phyloP scores from a whole-genome alignment of 2,113 vertebrate species.

The Pygathrix nemaeus region DNA sequence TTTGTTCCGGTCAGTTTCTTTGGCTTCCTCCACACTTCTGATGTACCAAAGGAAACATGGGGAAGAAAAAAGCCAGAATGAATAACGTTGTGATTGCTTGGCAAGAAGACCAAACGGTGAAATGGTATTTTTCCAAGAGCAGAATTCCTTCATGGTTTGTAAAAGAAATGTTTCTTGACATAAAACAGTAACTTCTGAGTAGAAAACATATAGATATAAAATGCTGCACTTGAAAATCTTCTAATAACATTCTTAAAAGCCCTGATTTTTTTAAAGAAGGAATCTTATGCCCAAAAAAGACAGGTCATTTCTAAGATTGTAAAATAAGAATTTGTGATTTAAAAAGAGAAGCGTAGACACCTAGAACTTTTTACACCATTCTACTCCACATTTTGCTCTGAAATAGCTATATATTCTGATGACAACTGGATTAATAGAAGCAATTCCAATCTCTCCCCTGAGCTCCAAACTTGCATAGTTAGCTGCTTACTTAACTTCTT shows the following conservation, averaged over 20 bases:
- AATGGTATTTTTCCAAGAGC: conserved; percentile 1
- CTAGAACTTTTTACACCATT: background rate
- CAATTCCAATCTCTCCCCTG: background rate
- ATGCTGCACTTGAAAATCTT: background rate
- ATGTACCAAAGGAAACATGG: background rate
- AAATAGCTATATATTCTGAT: background rate
- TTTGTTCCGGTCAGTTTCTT: background rate
- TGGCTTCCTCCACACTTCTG: background rate
- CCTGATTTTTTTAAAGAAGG: conserved; percentile 23
- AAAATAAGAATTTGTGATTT: background rate
- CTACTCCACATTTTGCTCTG: background rate
- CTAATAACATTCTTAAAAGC: conserved; percentile 7
- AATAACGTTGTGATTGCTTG: background rate
- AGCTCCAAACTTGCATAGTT: background rate
- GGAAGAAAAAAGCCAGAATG: background rate
- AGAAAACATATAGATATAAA: background rate
- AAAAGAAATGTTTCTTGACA: background rate
- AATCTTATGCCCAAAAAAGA: background rate
- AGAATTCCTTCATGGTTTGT: conserved; percentile 33
- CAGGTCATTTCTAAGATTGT: background rate
- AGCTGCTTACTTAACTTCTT: background rate
- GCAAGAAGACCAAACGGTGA: background rate
- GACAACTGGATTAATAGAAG: background rate
- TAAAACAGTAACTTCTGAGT: conserved; percentile 10
- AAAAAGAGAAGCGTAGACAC: background rate